Evolutionary conservation across 2,888 invertebrate species (phyloP), one percentile per base, ranked within the genome.

Genomic region (Frankliniella intonsa): DNA sequence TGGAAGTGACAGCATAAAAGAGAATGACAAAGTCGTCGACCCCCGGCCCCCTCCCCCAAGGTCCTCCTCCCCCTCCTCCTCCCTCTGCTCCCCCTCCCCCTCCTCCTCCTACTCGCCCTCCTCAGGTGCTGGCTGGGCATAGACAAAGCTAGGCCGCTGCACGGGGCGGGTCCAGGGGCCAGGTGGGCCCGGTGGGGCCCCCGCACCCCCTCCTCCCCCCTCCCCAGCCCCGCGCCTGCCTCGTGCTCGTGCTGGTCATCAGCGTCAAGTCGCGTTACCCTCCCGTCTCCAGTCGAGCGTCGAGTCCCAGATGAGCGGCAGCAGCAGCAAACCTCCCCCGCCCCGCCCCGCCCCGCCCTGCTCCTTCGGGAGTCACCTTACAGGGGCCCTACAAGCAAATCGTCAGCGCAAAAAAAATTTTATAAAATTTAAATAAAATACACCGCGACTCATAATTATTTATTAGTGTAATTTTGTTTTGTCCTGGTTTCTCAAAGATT

Each of bases 11-110:
- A 76, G 69, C 25, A 22, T 76, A 76, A 76, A 76, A 25, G 69
- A 76, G 69, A 25, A 76, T 25, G 69, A 76, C 69, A 76, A 76
- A 76, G 69, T 76, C 69, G 69, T 25, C 69, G 69, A 22, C 69
- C 69, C 69, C 25, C 69, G 8, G 3, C 22, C 25, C 69, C 25
- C 69, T 69, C 69, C 11, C 69, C 25, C 69, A 22, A 38, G 22
- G n/a, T 11, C 17, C 55, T 55, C 55, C 8, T 55, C 55, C 17
- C 55, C 17, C 3, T 2, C 51, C 12, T 12, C 12, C 51, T 51
- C 51, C 12, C 51, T 51, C 55, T 7, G n/a, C n/a, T n/a, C 22
- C 25, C 69, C 25, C 69, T 69, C 69, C 11, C 69, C 25, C 69
- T 11, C 17, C 55, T 55, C 55, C 8, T 55, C 55, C 17, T 12